These are phyloP conservation scores for Melozone crissalis DNA, from an alignment of 2,113 vertebrate species.

Conservation along the genomic window DNA sequence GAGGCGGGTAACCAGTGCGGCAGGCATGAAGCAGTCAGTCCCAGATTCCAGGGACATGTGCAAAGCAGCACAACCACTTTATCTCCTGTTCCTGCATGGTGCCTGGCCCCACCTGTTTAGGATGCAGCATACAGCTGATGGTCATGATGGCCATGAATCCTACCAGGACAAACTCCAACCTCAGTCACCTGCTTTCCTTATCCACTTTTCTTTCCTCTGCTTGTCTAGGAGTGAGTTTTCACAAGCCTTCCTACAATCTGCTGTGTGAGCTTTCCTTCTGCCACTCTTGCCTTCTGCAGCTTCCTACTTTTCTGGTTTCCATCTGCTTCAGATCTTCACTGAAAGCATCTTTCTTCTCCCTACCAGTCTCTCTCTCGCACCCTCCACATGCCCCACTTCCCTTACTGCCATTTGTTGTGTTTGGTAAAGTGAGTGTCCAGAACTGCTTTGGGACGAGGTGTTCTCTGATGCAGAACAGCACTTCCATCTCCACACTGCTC, in stretches of 20 bases:
- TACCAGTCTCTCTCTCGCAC: background rate
- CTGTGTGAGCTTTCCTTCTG: slow-evolving; percentile 43
- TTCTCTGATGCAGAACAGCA: background rate
- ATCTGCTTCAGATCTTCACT: slow-evolving; percentile 41
- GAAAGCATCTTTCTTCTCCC: slow-evolving; percentile 14
- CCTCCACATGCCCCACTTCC: background rate
- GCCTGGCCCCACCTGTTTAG: background rate
- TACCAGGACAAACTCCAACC: background rate
- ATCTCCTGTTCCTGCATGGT: background rate
- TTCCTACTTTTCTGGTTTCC: slow-evolving; percentile 46
- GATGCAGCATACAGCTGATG: background rate
- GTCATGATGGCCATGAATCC: background rate
- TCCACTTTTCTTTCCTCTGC: background rate
- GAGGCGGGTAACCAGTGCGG: background rate
- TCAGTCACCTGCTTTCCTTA: background rate
- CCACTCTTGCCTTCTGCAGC: slow-evolving; percentile 23
- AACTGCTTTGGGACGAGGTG: background rate
- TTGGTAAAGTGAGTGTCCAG: background rate
- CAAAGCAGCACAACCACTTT: background rate
- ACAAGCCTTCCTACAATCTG: slow-evolving; percentile 14
- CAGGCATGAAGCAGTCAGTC: background rate
- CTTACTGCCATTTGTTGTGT: background rate
- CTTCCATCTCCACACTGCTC: background rate
- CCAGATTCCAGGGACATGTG: background rate
- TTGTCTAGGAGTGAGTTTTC: slow-evolving; percentile 10